Evolutionary conservation across 2,113 vertebrate genomes (phyloP).

Genomic region (Chloebia gouldiae): DNA sequence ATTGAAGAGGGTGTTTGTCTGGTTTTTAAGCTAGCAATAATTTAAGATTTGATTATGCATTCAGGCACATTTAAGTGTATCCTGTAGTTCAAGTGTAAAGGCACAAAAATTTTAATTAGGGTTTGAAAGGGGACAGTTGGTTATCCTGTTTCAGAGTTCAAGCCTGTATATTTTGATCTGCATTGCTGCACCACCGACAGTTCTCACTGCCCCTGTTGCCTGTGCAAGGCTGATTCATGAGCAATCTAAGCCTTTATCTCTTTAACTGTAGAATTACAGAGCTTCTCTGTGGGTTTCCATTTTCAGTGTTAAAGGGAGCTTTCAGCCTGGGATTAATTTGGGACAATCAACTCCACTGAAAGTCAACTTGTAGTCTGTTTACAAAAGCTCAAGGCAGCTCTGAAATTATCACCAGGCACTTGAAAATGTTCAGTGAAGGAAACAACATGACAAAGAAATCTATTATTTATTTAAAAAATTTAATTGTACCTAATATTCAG

Average conservation of each 20-base stretch:
- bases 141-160: neutral
- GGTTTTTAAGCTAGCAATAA: no score
- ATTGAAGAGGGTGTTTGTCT: neutral
- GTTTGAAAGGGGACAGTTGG: neutral
- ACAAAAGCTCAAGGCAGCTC: neutral
- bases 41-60: neutral
- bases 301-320: neutral
- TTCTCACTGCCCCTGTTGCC: neutral
- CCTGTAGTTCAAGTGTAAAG: neutral
- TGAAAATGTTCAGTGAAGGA: neutral
- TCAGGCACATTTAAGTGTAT: neutral
- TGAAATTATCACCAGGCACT: neutral
- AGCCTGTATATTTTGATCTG: neutral
- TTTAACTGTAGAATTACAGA: neutral
- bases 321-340: neutral
- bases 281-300: conserved; percentile 2
- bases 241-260: neutral
- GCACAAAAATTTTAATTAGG: neutral
- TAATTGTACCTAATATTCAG: neutral
- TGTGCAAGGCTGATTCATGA: neutral
- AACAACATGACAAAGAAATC: neutral
- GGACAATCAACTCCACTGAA: neutral
- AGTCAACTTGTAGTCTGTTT: neutral
- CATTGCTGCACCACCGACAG: neutral
- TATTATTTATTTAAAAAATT: neutral